These are phyloP conservation scores for Austrolebias charrua DNA, from an alignment of 2,797 vertebrate genomes.

Conservation along the genomic window DNA sequence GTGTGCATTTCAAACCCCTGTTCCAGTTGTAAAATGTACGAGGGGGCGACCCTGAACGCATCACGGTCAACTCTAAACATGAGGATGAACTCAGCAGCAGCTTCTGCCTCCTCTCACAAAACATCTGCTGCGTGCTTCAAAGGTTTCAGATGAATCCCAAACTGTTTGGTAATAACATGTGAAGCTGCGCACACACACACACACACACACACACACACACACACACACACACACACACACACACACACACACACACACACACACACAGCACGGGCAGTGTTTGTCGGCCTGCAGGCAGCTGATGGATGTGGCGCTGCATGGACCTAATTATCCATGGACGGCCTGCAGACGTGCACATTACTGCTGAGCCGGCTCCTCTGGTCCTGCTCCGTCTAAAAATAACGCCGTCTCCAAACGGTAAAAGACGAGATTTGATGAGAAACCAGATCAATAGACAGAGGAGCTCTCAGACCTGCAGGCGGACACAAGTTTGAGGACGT, in stretches of 20 bases:
- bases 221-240: too few relatives aligned
- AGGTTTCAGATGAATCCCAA: constrained; percentile 31
- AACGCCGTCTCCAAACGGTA: neutral
- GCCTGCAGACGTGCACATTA: constrained; percentile 1
- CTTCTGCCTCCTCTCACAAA: neutral
- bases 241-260: too few relatives aligned
- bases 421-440: neutral
- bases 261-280: too few relatives aligned
- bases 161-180: constrained; percentile 17
- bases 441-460: neutral
- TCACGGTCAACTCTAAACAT: too few relatives aligned
- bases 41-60: constrained; percentile 19
- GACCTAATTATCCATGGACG: constrained; percentile 54
- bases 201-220: neutral
- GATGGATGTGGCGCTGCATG: constrained; percentile 52
- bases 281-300: constrained; percentile 24
- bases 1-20: constrained; percentile 52
- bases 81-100: constrained; percentile 6
- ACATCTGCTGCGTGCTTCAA: neutral
- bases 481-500: too few relatives aligned
- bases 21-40: constrained; percentile 15
- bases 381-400: neutral
- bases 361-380: constrained; percentile 7
- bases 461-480: neutral
- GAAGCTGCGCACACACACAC: constrained; percentile 10